These are phyloP conservation scores for Acrobasis repandana DNA, from an alignment of 2,888 invertebrate genomes.

Conservation along the genomic window DNA sequence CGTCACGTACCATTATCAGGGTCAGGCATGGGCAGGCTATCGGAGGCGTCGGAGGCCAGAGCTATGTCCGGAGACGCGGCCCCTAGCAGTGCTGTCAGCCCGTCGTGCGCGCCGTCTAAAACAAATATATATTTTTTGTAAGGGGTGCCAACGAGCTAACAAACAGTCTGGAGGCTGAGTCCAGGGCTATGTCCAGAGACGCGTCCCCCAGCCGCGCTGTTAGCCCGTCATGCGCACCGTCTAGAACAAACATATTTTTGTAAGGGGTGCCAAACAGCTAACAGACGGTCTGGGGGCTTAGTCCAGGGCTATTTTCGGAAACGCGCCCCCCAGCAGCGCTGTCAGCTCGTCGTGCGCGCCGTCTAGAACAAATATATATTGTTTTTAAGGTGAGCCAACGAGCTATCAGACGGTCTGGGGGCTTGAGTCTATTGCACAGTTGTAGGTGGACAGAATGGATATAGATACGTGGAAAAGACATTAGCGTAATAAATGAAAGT, in stretches of 20 bases:
- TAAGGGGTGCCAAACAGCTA: neutral
- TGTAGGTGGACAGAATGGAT: too few species aligned
- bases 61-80: conserved; percentile 71
- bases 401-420: neutral
- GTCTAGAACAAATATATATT: conserved; percentile 41
- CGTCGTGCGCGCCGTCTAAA: conserved; percentile 68
- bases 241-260: conserved; percentile 36
- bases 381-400: neutral
- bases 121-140: conserved; percentile 1
- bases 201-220: conserved; percentile 66
- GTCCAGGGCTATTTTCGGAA: conserved; percentile 65
- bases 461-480: too few species aligned
- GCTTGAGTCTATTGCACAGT: too few species aligned
- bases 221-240: conserved; percentile 69
- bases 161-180: too few species aligned
- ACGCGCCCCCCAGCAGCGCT: conserved; percentile 66
- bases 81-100: conserved; percentile 66
- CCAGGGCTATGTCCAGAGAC: conserved; percentile 61
- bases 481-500: too few species aligned
- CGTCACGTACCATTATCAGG: conserved; percentile 67
- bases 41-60: conserved; percentile 71
- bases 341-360: conserved; percentile 69
- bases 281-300: neutral
- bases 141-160: neutral
- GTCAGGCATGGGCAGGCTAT: conserved; percentile 73